Evolutionary conservation across 2,888 invertebrate genomes (phyloP).

Genomic region (Phytoseiulus persimilis): DNA sequence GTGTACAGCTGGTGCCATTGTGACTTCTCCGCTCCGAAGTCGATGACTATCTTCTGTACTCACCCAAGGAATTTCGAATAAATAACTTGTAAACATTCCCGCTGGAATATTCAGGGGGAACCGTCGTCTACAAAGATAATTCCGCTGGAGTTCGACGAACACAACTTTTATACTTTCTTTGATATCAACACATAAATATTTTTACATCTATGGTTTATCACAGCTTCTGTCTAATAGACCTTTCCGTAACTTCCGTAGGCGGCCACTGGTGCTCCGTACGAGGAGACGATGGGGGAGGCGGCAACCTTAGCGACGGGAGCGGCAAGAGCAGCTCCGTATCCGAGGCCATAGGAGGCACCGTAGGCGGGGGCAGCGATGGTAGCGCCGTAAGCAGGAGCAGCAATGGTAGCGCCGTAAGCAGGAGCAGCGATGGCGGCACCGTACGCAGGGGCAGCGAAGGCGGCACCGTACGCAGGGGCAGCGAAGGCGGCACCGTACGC

Average conservation of each 20-base stretch:
- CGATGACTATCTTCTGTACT: no score
- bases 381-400: conserved; percentile 18
- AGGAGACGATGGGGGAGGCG: neutral
- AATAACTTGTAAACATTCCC: no score
- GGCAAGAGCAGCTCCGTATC: conserved; percentile 14
- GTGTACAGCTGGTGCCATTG: no score
- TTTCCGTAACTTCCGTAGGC: neutral
- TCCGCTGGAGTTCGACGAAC: neutral
- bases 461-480: neutral
- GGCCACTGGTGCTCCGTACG: neutral
- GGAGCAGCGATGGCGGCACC: conserved; percentile 11
- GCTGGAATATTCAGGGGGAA: no score
- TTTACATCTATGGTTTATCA: conserved; percentile 5
- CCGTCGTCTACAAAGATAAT: neutral
- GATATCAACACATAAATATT: neutral
- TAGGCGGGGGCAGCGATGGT: conserved; percentile 12
- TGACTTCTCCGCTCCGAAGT: no score
- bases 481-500: conserved; percentile 6
- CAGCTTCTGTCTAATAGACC: neutral
- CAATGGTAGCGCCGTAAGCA: neutral
- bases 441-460: conserved; percentile 26
- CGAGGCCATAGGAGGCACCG: conserved; percentile 9
- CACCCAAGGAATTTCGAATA: no score
- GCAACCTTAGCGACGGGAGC: conserved; percentile 8
- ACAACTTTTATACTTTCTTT: neutral